Conservation (phyloP, 2,797 vertebrate genomes). For the Lutjanus argentimaculatus region DNA sequence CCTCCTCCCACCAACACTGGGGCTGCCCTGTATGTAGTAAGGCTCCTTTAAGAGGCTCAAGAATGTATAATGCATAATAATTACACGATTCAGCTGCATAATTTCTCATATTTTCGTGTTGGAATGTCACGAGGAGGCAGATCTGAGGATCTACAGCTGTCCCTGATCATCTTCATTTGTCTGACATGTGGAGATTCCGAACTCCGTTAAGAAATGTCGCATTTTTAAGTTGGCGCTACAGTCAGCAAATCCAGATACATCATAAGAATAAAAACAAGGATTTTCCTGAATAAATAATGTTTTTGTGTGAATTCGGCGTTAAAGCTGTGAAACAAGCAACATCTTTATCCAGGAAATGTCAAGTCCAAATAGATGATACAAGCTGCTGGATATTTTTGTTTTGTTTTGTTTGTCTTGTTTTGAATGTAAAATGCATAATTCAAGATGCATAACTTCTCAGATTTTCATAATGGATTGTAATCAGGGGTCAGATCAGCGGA, state of each 20-base stretch:
- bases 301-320: background rate
- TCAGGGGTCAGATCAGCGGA: too few species aligned
- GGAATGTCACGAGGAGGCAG: background rate
- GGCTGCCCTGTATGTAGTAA: too few species aligned
- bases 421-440: too few species aligned
- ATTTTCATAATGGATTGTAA: too few species aligned
- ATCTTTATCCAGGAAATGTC: accelerated
- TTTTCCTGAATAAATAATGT: accelerated
- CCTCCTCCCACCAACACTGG: background rate
- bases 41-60: background rate
- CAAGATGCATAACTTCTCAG: too few species aligned
- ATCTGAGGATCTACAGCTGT: background rate
- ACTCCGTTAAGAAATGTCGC: background rate
- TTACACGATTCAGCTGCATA: background rate
- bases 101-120: background rate
- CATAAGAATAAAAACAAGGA: accelerated
- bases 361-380: background rate
- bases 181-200: background rate
- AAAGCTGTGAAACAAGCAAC: accelerated
- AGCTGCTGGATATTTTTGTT: too few species aligned
- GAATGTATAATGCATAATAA: background rate
- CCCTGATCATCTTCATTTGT: too few species aligned
- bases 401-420: too few species aligned
- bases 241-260: accelerated
- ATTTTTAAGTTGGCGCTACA: conserved; percentile 22